These are phyloP conservation scores for Linnaemya vulpina DNA, from an alignment of 2,888 invertebrate genomes.

Conservation along the genomic window DNA sequence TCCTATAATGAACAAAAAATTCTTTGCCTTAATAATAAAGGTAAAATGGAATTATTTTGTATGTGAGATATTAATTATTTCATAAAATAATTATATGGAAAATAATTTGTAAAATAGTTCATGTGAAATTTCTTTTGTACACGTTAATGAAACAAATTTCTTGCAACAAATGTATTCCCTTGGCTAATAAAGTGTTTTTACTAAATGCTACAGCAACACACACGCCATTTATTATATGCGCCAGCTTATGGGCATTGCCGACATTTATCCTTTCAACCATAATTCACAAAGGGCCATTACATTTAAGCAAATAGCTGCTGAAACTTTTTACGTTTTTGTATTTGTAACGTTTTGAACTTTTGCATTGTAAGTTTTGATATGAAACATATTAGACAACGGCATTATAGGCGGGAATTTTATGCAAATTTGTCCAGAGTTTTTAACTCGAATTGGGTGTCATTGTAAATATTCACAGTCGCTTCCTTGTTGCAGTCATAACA, in stretches of 20 bases:
- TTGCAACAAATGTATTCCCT: background rate
- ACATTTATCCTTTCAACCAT: constrained; percentile 60
- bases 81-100: too few relatives aligned
- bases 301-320: constrained; percentile 49
- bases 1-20: too few relatives aligned
- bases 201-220: background rate
- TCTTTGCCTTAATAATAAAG: too few relatives aligned
- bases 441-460: background rate
- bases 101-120: too few relatives aligned
- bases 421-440: constrained; percentile 69
- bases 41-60: too few relatives aligned
- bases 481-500: constrained; percentile 53
- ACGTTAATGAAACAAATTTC: background rate
- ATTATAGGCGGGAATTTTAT: constrained; percentile 63
- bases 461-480: constrained; percentile 29
- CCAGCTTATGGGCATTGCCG: constrained; percentile 25
- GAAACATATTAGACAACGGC: constrained; percentile 26
- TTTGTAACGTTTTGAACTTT: background rate
- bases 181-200: background rate
- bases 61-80: too few relatives aligned
- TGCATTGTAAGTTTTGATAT: constrained; percentile 28
- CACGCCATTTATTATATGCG: background rate
- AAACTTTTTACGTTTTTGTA: constrained; percentile 26
- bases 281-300: constrained; percentile 55
- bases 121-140: too few relatives aligned